Evolutionary conservation across 2,113 vertebrate species (phyloP).

Genomic region (Catharus minimus): DNA sequence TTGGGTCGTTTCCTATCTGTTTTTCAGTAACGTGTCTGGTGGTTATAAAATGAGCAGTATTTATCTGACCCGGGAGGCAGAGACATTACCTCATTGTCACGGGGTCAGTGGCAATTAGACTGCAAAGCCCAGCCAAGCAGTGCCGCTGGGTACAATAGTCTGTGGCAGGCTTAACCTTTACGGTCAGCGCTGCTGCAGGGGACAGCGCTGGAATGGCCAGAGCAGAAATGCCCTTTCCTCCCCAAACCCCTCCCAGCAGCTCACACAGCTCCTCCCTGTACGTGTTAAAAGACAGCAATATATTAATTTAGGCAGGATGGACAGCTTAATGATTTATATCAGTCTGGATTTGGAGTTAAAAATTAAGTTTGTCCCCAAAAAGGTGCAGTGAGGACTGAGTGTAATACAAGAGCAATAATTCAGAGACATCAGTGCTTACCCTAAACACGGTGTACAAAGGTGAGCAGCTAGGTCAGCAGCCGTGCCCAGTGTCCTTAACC

Average conservation of each 20-base stretch:
- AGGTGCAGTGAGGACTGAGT: background rate
- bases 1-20: conserved; percentile 36
- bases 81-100: conserved; percentile 69
- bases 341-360: background rate
- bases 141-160: conserved; percentile 22
- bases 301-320: background rate
- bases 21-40: conserved; percentile 44
- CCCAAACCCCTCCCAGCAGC: background rate
- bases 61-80: conserved; percentile 58
- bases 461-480: background rate
- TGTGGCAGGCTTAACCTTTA: conserved; percentile 42
- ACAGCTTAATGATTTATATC: background rate
- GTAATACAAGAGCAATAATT: background rate
- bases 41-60: conserved; percentile 50
- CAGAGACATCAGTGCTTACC: background rate
- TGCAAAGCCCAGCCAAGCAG: conserved; percentile 37
- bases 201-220: background rate
- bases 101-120: conserved; percentile 54
- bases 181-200: background rate
- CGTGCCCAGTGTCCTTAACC: background rate
- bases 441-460: background rate
- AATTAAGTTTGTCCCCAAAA: background rate
- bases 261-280: rapidly evolving
- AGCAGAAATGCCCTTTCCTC: background rate
- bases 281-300: rapidly evolving